A percentile compares a stretch with the other conserved stretches of the same genome.
Evolutionary conservation across 2,888 invertebrate species (phyloP).

Genomic region (Nemotelus pantherinus): DNA sequence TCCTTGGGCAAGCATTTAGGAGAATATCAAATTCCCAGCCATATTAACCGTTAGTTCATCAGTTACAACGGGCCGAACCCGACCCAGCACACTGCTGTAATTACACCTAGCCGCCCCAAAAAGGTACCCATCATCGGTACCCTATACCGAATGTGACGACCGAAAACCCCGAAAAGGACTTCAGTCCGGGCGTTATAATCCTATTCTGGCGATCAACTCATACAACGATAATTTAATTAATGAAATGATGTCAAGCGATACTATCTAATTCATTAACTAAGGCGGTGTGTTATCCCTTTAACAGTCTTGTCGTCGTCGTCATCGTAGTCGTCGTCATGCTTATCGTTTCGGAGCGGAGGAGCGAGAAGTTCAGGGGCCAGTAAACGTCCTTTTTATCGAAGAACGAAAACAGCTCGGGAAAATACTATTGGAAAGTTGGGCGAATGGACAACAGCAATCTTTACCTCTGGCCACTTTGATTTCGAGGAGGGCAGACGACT

Average conservation of each 20-base stretch:
- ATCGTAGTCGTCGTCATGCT: constrained; percentile 50
- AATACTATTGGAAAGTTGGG: constrained; percentile 3
- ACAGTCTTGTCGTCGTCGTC: constrained; percentile 52
- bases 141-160: not conserved
- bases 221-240: constrained; percentile 54
- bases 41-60: too few relatives aligned
- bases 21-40: too few relatives aligned
- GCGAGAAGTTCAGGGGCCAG: not conserved
- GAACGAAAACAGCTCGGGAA: not conserved
- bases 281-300: constrained; percentile 51
- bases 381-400: not conserved
- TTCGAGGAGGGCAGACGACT: not conserved
- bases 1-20: too few relatives aligned
- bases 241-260: constrained; percentile 55
- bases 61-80: too few relatives aligned
- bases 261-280: constrained; percentile 54
- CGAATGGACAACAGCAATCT: not conserved
- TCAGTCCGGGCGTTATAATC: constrained; percentile 28
- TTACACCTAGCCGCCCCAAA: not conserved
- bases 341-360: not conserved
- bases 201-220: constrained; percentile 46
- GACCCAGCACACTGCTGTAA: not conserved
- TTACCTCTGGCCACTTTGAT: constrained; percentile 11
- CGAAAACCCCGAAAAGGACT: constrained; percentile 22
- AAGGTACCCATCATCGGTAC: too few relatives aligned